A percentile compares a stretch with the other conserved stretches of the same genome.
These are phyloP conservation scores for Natator depressus DNA, from an alignment of 2,113 vertebrate genomes.

Conservation along the genomic window DNA sequence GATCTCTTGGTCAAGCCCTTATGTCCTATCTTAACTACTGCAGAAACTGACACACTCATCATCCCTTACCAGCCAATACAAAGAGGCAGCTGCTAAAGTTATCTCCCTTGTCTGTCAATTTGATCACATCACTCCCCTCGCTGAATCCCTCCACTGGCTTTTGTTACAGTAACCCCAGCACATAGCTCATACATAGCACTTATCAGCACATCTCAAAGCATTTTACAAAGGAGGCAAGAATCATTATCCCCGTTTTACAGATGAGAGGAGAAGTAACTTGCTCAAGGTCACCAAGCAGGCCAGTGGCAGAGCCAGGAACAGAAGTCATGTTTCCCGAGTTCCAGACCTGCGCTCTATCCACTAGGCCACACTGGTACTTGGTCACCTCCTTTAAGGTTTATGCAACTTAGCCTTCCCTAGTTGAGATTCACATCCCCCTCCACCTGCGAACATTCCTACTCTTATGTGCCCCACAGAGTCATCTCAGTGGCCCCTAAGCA, in stretches of 20 bases:
- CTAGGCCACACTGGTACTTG: background rate
- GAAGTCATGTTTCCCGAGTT: background rate
- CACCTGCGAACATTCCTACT: background rate
- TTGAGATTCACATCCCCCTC: background rate
- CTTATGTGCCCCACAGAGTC: background rate
- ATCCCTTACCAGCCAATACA: background rate
- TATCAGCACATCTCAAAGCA: background rate
- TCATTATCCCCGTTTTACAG: background rate
- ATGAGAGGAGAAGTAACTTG: background rate
- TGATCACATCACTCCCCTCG: background rate
- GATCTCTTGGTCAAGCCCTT: background rate
- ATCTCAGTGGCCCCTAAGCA: background rate
- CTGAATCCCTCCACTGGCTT: background rate
- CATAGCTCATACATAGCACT: background rate
- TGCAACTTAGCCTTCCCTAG: background rate
- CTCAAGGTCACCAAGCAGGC: background rate
- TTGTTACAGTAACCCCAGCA: background rate
- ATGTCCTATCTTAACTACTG: background rate
- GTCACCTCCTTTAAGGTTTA: background rate
- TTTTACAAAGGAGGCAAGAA: background rate
- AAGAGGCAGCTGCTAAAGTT: background rate
- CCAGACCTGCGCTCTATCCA: background rate
- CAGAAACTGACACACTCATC: background rate
- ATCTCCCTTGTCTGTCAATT: background rate
- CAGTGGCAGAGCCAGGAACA: background rate